Evolutionary conservation across 2,797 vertebrate species (phyloP).

Genomic region (Hyperoplus immaculatus): DNA sequence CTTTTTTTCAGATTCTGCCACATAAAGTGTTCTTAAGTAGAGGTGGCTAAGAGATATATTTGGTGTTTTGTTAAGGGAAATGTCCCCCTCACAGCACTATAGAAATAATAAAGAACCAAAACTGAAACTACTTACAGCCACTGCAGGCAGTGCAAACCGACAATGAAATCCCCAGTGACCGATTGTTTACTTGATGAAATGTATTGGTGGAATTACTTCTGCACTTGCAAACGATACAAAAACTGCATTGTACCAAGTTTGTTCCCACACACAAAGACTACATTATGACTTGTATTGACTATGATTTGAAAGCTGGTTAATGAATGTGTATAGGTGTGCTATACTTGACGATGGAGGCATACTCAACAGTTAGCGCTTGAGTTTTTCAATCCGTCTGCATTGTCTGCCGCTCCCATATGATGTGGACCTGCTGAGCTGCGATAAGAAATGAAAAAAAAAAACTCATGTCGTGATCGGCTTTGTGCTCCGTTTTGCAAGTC

Average conservation of each 20-base stretch:
- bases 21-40: conserved; percentile 13
- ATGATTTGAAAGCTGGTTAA: conserved; percentile 50
- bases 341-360: conserved; percentile 36
- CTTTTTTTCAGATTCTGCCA: conserved; percentile 16
- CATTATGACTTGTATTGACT: conserved; percentile 46
- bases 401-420: conserved; percentile 31
- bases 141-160: conserved; percentile 24
- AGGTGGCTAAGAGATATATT: conserved; percentile 7
- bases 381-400: conserved; percentile 52
- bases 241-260: conserved; percentile 59
- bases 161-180: conserved; percentile 18
- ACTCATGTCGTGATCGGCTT: conserved; percentile 50
- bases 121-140: conserved; percentile 6
- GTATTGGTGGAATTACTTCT: conserved; percentile 39
- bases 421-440: conserved; percentile 61
- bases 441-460: conserved; percentile 61
- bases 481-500: conserved; percentile 24
- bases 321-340: conserved; percentile 56
- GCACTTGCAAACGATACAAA: conserved; percentile 4
- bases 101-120: conserved; percentile 27
- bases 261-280: conserved; percentile 50
- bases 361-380: conserved; percentile 43
- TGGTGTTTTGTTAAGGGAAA: conserved; percentile 26
- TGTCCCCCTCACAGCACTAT: conserved; percentile 5
- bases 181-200: conserved; percentile 53